phyloP scores from a whole-genome alignment of 2,113 vertebrate genomes.

The Orycteropus afer region DNA sequence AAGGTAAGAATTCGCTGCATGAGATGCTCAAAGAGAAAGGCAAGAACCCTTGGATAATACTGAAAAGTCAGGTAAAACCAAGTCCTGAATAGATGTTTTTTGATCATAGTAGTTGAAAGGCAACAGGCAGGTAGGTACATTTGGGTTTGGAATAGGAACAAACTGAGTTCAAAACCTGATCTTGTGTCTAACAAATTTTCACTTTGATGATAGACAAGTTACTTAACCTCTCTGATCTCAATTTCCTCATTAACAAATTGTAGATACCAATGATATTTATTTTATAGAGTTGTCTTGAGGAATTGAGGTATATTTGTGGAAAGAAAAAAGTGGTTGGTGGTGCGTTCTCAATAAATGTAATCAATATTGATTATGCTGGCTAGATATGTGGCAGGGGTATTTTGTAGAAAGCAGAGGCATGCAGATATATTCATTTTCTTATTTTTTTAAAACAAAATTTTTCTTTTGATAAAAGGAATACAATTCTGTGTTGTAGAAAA shows the following conservation, averaged over 20 bases:
- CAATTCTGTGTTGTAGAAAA: not conserved
- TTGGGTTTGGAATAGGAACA: not conserved
- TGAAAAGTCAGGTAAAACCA: not conserved
- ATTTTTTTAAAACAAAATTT: not conserved
- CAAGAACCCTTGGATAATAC: not conserved
- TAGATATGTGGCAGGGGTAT: not conserved
- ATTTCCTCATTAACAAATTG: conserved; percentile 1
- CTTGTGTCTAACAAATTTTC: not conserved
- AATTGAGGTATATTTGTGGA: not conserved
- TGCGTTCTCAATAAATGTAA: not conserved
- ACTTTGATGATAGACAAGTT: not conserved
- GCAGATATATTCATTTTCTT: not conserved
- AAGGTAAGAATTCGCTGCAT: conserved; percentile 62
- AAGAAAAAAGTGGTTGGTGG: not conserved
- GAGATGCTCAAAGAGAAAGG: not conserved
- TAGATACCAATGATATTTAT: not conserved
- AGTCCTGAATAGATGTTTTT: not conserved
- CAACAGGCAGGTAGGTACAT: not conserved
- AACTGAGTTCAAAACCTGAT: not conserved
- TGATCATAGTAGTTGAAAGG: not conserved
- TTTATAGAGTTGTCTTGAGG: not conserved
- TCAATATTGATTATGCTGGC: not conserved
- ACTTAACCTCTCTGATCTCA: not conserved
- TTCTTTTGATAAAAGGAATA: conserved; percentile 3
- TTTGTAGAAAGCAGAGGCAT: not conserved